Base-by-base conservation (phyloP, 1,140 invertebrate species). In the Mycetomoellerius zeteki region DNA sequence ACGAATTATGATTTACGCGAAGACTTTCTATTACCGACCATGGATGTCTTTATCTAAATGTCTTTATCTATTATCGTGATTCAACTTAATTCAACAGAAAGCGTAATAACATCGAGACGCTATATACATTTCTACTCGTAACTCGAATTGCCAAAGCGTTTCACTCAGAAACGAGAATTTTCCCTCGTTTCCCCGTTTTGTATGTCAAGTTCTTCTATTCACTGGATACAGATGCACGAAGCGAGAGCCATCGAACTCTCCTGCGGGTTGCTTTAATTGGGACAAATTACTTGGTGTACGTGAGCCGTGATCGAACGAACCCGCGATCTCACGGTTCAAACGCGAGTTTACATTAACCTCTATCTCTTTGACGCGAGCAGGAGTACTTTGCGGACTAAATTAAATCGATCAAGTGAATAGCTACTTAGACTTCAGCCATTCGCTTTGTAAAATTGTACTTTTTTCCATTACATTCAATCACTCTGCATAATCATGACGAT, bases 251-350 rank as follows among this genome's bases (percentile, higher is more conserved):
- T 24, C 89, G 77, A 84, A 85, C 60, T 89, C 87, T 69, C 60
- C 80, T 80, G 89, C 80, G 78, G 88, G 72, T 88, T 80, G 84
- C 73, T 92, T 90, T 92, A 93, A 93, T 93, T 89, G 90, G 92
- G 86, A 93, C 90, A 92, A 93, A 93, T 93, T 91, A 93, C 89
- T 88, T 69, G 54, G 54, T 60, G 62, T 88, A 92, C 90, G 90
- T 92, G 91, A 91, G 86, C 72, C 80, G 87, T 65, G 87, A 92
- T 85, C 84, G 89, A 90, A 92, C 84, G 58, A 91, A 80, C 73
- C 87, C 82, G 85, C 78, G 52, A 73, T 50, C 86, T 86, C 88
- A 72, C 50, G 54, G 62, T 89, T 85, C 85, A 73, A 75, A 64
- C 77, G 85, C 88, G 89, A 81, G 75, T 86, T 60, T 87, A 58